Conservation (phyloP, 2,888 invertebrate genomes). For the Cephus nigrinus region DNA sequence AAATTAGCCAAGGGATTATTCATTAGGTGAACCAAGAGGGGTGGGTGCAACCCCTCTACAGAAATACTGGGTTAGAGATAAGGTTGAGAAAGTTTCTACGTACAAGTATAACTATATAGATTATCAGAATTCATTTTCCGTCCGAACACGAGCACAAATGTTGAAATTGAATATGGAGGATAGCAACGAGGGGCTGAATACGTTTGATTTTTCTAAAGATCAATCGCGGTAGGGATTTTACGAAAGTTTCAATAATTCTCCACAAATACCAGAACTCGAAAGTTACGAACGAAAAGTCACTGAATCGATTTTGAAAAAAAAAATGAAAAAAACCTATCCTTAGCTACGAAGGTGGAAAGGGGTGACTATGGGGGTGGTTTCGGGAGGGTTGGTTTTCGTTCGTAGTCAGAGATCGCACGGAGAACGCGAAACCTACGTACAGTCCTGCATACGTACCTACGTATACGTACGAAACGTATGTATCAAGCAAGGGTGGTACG, state of each 20-base stretch:
- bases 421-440: conserved; percentile 9
- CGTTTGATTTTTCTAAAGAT: neutral
- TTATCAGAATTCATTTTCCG: neutral
- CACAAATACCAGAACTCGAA: neutral
- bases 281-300: neutral
- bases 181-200: neutral
- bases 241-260: neutral
- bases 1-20: conserved; percentile 63
- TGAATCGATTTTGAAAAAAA: neutral
- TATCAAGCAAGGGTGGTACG: conserved; percentile 12
- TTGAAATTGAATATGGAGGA: neutral
- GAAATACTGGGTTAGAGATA: neutral
- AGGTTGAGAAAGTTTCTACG: neutral
- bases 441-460: conserved; percentile 7
- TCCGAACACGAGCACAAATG: neutral
- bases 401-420: conserved; percentile 29
- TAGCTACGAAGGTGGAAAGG: neutral
- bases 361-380: conserved; percentile 3
- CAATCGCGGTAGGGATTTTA: neutral
- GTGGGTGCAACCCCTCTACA: neutral
- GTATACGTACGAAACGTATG: conserved; percentile 34
- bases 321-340: neutral
- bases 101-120: conserved; percentile 1
- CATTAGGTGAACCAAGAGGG: conserved; percentile 60
- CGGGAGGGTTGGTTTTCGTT: conserved; percentile 23